Conservation (phyloP, 2,888 invertebrate genomes). For the Cryptocheilus praepositus region DNA sequence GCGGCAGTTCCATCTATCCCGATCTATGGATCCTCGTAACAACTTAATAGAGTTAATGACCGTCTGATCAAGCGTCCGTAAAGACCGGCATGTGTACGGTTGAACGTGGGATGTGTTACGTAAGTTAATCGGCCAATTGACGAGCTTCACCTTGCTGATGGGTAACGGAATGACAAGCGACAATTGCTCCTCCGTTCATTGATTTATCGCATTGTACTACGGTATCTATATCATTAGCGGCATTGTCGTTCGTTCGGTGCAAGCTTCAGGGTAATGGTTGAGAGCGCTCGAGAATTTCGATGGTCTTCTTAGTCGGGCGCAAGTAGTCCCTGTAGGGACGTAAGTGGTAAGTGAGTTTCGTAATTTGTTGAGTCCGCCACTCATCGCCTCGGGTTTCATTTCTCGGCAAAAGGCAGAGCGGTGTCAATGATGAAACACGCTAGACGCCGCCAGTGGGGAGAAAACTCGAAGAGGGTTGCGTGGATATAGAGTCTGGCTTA, state of each 20-base stretch:
- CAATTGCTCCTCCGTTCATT: conserved; percentile 11
- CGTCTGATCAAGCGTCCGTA: conserved; percentile 24
- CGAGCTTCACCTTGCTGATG: conserved; percentile 4
- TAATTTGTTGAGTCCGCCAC: conserved; percentile 58
- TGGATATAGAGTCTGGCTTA: conserved; percentile 17
- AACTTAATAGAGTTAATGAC: conserved; percentile 39
- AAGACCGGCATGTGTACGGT: conserved; percentile 15
- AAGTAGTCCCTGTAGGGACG: conserved; percentile 29
- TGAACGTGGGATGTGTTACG: conserved; percentile 24
- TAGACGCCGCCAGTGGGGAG: conserved; percentile 6
- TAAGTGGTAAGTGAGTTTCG: conserved; percentile 57
- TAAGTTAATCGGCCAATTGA: conserved; percentile 26
- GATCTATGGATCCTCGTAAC: conserved; percentile 22
- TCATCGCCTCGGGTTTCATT: conserved; percentile 51
- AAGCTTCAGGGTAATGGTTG: no score
- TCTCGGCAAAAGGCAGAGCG: background rate
- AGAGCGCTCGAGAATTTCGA: background rate
- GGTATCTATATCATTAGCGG: conserved; percentile 7
- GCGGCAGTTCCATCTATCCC: conserved; percentile 16
- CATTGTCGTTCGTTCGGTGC: background rate
- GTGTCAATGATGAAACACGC: no score
- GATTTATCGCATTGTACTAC: conserved; percentile 22
- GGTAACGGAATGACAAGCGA: background rate
- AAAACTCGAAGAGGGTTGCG: conserved; percentile 9
- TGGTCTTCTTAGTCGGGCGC: background rate